These are phyloP conservation scores for Mastomys coucha DNA, from an alignment of 2,113 vertebrate genomes.

Conservation along the genomic window DNA sequence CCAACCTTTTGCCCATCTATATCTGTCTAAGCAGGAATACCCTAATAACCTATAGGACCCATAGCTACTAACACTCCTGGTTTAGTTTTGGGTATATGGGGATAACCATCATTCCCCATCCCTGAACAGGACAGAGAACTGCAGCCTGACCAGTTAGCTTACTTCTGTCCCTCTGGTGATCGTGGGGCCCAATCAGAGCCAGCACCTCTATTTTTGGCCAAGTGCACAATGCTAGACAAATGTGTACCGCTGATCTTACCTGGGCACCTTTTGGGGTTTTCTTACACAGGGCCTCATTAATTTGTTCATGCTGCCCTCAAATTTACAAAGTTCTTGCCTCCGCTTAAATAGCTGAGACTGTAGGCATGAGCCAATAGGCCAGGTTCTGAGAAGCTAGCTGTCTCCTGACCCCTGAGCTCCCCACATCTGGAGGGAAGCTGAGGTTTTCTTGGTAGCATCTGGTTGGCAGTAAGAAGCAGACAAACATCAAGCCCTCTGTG, in stretches of 20 bases:
- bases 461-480: neutral
- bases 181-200: neutral
- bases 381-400: neutral
- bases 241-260: neutral
- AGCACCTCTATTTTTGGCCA: neutral
- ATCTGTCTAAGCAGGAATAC: neutral
- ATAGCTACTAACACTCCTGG: neutral
- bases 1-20: neutral
- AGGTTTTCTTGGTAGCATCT: too few species aligned
- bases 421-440: neutral
- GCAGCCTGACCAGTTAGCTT: neutral
- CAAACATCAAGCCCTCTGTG: neutral
- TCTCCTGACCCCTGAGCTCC: neutral
- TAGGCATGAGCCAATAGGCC: neutral
- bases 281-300: neutral
- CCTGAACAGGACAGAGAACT: neutral
- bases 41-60: too few species aligned
- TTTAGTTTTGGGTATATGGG: neutral
- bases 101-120: accelerated
- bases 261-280: neutral
- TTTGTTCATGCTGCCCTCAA: neutral
- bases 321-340: neutral
- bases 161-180: neutral
- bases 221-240: neutral
- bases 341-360: too few species aligned